Evolutionary conservation across 2,113 vertebrate genomes (phyloP), one percentile per base, ranked within the genome.

Genomic region (Pao palembangensis): DNA sequence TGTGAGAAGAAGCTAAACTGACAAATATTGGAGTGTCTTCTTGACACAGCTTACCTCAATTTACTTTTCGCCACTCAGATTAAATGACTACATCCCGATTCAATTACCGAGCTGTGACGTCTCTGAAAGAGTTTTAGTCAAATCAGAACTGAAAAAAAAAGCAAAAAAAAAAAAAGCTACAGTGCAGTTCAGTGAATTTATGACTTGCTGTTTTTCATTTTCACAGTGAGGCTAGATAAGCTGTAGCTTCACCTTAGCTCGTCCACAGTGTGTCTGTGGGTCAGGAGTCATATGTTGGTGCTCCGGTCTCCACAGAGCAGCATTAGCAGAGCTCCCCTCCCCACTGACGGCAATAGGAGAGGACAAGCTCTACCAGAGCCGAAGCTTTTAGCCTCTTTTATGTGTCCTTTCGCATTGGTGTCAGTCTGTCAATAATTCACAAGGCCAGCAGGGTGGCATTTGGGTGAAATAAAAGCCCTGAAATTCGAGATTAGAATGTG

Each of bases 381-480:
- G 51, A 54, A 82, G 85, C 85, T 87, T 83, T 87, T 85, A 83
- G 75, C 78, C 83, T 87, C 84, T 88, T 90, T 90, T 87, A 87
- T 87, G 84, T 86, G 78, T 86, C 85, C 80, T 84, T 81, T 85
- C 64, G 59, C 88, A 82, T 87, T 80, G 86, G 83, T 86, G 88
- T 88, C 85, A 85, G 80, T 81, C 85, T 87, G 88, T 89, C 88
- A 89, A 88, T 89, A 88, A 89, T 89, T 89, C 86, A 90, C 82
- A 83, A 87, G 85, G 88, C 85, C 86, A 78, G 82, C 80, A 73
- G 82, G 83, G 81, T 86, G 82, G 82, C 82, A 85, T 82, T 86
- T 85, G 84, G 75, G 80, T 76, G 83, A 88, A 88, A 88, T 87
- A 85, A 87, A 88, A 87, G 82, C 88, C 85, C 83, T 88, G 85